Base-by-base conservation (phyloP, 2,797 vertebrate genomes). In the Columba guinea region DNA sequence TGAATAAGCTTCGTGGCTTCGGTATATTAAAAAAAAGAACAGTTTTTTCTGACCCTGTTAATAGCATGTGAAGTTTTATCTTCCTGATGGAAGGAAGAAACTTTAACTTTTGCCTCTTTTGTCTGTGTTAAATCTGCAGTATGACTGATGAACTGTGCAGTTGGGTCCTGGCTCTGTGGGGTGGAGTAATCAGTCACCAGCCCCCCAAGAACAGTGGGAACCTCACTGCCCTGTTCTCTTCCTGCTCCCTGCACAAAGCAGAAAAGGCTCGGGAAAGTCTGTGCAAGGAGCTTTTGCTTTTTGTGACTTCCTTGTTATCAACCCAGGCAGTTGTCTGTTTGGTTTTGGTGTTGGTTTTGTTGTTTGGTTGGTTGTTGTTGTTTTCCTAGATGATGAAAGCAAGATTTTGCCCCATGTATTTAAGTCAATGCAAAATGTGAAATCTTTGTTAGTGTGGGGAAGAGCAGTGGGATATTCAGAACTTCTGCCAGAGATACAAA, bases 1-100 rank as follows among this genome's bases (percentile, higher is more conserved):
- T 98, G 98, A 98, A 98, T 98, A 98, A 97, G 93, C 96, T 94
- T 96, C 94, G 41, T 53, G 80, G 82, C 92, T 94, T 62, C 92
- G 76, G 41, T 60, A 89, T 97, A 97, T 97, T 97, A 94, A 97
- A 98, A 97, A 97, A 90, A 76, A 88, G 30, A 46, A 46, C 8
- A 44, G 94, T 90, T 86, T 93, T 89, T 85, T 81, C 91, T 95
- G 95, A 93, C 95, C 95, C 52, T 75, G n/a, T 94, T 96, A 94
- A 95, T 93, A 88, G 83, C 84, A 56, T 76, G 85, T 88, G 81
- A 95, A 96, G 77, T 95, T 96, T 95, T 94, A 60, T 86, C 92
- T 94, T 95, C 75, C 75, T n/a, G 14, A 73, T 67, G 83, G 94
- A 94, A 83, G 53, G 65, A 82, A 93, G 89, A 75, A 90, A 94